These are phyloP conservation scores for Gymnosoma rotundatum DNA, from an alignment of 2,888 invertebrate species.

Conservation along the genomic window DNA sequence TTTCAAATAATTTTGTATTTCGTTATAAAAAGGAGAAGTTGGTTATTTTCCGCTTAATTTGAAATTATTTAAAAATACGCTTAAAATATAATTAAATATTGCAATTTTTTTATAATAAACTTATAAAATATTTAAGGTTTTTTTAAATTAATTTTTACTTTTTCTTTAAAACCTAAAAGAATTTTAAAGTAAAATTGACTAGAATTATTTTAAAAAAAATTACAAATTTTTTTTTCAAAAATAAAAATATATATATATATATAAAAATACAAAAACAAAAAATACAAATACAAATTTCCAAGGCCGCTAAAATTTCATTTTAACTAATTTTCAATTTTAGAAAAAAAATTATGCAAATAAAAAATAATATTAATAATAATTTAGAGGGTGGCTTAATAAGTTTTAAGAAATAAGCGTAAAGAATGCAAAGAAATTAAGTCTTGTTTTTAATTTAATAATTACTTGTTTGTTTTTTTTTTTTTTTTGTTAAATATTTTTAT, in stretches of 20 bases:
- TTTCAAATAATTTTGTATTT: too few species aligned
- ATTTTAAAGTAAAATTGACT: slow-evolving; percentile 67
- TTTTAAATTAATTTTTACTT: background rate
- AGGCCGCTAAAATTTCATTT: slow-evolving; percentile 71
- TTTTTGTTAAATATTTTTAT: too few species aligned
- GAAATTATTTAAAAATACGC: background rate
- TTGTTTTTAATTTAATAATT: slow-evolving; percentile 2
- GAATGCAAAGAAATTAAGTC: slow-evolving; percentile 21
- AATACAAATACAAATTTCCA: slow-evolving; percentile 55
- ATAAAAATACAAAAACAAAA: too few species aligned
- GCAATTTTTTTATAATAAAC: slow-evolving; percentile 6
- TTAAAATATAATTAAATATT: slow-evolving; percentile 49
- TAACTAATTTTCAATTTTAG: slow-evolving; percentile 64
- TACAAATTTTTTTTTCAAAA: background rate
- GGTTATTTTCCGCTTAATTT: background rate
- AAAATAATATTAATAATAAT: slow-evolving; percentile 26
- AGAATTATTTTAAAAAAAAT: slow-evolving; percentile 46
- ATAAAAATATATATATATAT: too few species aligned
- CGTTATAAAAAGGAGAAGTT: background rate
- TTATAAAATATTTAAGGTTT: slow-evolving; percentile 1
- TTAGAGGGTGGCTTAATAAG: slow-evolving; percentile 38
- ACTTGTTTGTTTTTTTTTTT: background rate
- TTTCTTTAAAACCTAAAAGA: slow-evolving; percentile 11
- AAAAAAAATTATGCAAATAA: slow-evolving; percentile 16
- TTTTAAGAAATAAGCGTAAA: slow-evolving; percentile 59